Evolutionary conservation across 2,113 vertebrate genomes (phyloP).

Genomic region (Numida meleagris): DNA sequence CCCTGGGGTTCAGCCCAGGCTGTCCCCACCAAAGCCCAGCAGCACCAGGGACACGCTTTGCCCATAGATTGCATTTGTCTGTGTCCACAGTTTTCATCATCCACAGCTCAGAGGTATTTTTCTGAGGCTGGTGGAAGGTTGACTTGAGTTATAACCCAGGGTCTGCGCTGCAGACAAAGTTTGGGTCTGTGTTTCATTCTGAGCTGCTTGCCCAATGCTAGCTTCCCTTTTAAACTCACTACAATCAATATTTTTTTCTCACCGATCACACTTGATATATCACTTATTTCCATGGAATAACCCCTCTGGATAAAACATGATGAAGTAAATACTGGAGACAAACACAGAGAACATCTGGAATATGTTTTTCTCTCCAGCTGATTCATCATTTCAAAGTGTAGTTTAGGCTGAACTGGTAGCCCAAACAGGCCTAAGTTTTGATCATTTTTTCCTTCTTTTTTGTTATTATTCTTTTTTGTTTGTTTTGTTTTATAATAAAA

Average conservation of each 20-base stretch:
- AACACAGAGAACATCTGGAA: slow-evolving; percentile 57
- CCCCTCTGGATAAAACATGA: slow-evolving; percentile 19
- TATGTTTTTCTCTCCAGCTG: slow-evolving; percentile 22
- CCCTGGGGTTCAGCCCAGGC: neutral
- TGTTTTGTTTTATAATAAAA: neutral
- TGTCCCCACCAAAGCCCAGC: neutral
- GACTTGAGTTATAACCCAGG: neutral
- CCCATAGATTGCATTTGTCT: neutral
- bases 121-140: neutral
- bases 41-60: neutral
- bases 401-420: slow-evolving; percentile 26
- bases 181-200: slow-evolving; percentile 25
- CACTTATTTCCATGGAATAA: slow-evolving; percentile 28
- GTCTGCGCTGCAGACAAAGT: neutral
- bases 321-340: slow-evolving; percentile 17
- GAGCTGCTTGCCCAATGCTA: neutral
- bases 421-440: neutral
- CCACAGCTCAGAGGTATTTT: neutral
- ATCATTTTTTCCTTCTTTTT: neutral
- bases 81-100: neutral
- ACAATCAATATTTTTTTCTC: slow-evolving; percentile 19
- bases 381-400: slow-evolving; percentile 59
- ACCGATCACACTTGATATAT: neutral
- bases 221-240: neutral
- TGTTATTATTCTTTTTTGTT: neutral